A percentile compares a stretch with the other conserved stretches of the same genome.
These are phyloP conservation scores for Zalophus californianus DNA, from an alignment of 2,797 vertebrate species.

Conservation along the genomic window DNA sequence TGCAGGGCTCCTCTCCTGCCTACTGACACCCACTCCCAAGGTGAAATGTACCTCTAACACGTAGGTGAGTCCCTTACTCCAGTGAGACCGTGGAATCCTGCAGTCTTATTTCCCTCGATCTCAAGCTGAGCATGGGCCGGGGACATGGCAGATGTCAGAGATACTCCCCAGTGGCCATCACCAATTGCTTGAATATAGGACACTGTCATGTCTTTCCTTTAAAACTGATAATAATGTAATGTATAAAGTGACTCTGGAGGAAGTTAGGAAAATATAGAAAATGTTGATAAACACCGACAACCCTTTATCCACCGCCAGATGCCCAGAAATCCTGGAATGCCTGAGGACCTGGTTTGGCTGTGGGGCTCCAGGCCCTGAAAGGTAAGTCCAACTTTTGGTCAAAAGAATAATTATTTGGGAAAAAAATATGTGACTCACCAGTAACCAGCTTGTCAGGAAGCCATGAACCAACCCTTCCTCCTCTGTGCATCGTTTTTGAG, in stretches of 20 bases:
- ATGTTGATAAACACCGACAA: background rate
- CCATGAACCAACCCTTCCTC: background rate
- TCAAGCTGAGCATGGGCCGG: background rate
- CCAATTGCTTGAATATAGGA: background rate
- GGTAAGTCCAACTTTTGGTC: background rate
- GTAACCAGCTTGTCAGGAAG: conserved; percentile 35
- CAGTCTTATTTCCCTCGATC: background rate
- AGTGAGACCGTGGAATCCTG: background rate
- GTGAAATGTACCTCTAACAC: too few species aligned
- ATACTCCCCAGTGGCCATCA: background rate
- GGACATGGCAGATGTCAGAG: background rate
- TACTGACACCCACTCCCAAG: background rate
- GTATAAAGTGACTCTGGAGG: background rate
- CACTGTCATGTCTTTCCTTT: background rate
- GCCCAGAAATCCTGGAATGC: background rate
- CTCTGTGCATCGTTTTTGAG: background rate
- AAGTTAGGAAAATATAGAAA: background rate
- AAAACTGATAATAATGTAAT: background rate
- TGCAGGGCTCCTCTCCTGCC: background rate
- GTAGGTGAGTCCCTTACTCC: background rate
- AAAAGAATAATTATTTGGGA: background rate
- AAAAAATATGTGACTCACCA: conserved; percentile 50
- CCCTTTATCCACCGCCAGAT: background rate
- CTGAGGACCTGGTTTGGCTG: background rate
- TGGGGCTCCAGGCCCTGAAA: background rate